These are phyloP conservation scores for Artibeus lituratus DNA, from an alignment of 2,797 vertebrate genomes.

Conservation along the genomic window DNA sequence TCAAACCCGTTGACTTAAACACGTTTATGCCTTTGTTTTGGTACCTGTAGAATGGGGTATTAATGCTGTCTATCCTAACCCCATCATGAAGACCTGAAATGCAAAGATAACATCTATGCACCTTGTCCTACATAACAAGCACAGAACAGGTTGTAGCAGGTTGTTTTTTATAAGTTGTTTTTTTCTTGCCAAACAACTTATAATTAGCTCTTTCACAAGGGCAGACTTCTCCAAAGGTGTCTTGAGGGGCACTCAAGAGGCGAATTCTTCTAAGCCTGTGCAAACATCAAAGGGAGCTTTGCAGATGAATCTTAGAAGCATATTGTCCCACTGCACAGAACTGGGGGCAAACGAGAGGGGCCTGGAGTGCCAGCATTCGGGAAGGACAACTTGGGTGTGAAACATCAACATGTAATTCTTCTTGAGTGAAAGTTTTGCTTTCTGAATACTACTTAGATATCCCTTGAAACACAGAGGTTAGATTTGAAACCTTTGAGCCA, in stretches of 20 bases:
- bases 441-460: not conserved
- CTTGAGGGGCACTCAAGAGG: not conserved
- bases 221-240: not conserved
- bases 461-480: not conserved
- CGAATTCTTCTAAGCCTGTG: not conserved
- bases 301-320: not conserved
- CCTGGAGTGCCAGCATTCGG: fast-evolving
- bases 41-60: not conserved
- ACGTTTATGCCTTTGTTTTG: not conserved
- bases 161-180: too few species aligned
- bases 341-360: too few species aligned
- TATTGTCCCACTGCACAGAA: not conserved
- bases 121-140: not conserved
- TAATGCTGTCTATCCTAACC: not conserved
- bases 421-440: not conserved
- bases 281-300: not conserved
- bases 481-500: fast-evolving
- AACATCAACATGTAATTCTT: not conserved
- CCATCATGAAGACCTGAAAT: fast-evolving
- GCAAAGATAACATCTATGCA: not conserved
- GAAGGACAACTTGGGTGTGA: too few species aligned
- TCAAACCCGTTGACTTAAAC: not conserved
- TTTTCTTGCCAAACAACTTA: too few species aligned
- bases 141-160: not conserved
- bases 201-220: too few species aligned